Evolutionary conservation across 2,113 vertebrate genomes (phyloP).

Genomic region (Coregonus clupeaformis): DNA sequence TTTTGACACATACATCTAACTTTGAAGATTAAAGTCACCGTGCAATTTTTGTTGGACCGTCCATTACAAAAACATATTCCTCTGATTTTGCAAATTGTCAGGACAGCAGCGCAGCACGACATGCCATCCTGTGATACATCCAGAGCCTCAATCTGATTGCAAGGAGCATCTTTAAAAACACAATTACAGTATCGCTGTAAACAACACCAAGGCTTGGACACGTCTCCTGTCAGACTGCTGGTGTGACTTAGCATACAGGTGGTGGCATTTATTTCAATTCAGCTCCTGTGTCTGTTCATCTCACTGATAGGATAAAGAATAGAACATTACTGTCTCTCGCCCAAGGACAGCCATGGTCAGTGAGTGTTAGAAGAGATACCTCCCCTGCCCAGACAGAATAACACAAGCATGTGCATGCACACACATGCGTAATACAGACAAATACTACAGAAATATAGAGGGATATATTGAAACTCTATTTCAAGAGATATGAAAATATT

Average conservation of each 20-base stretch:
- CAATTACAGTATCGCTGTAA: neutral
- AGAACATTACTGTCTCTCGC: constrained; percentile 22
- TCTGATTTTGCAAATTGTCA: constrained; percentile 24
- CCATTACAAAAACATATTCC: neutral
- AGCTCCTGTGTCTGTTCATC: constrained; percentile 21
- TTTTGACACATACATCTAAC: neutral
- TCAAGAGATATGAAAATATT: no score
- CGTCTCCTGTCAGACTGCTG: constrained; percentile 20
- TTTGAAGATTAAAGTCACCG: no score
- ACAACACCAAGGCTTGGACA: neutral
- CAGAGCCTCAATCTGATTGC: neutral
- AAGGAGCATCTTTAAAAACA: constrained; percentile 2
- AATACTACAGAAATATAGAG: neutral
- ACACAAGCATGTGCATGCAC: neutral
- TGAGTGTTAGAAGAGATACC: constrained; percentile 6
- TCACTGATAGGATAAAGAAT: constrained; percentile 21
- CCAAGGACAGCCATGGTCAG: constrained; percentile 24
- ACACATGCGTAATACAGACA: constrained; percentile 2
- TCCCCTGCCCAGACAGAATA: neutral
- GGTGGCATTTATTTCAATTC: constrained; percentile 22
- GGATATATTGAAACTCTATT: neutral
- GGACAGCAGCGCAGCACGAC: constrained; percentile 15
- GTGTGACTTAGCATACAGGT: neutral
- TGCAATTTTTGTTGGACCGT: constrained; percentile 9
- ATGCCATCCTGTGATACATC: neutral